Evolutionary conservation across 2,797 vertebrate species (phyloP), one percentile per base, ranked within the genome.

Genomic region (Pseudochaenichthys georgianus): DNA sequence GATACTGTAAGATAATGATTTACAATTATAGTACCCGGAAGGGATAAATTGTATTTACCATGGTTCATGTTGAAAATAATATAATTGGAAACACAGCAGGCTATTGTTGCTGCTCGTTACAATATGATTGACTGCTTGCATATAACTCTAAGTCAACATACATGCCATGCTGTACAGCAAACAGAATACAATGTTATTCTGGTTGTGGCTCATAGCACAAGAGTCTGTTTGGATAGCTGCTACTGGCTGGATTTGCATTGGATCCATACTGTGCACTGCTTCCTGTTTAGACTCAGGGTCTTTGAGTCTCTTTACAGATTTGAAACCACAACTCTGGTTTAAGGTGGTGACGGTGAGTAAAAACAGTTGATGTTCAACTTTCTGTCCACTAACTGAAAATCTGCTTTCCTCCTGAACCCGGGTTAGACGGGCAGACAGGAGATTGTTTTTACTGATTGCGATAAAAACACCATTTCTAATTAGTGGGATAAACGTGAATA

Each of bases 51-150:
- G 9, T 43, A 19, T 38, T 53, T 38, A 41, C 17, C 50, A 55
- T 62, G 16, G 42, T 16, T 71, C 3, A 42, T 48, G 55, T 23
- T 67, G 55, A 16, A 12, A 4, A 70, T 46, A 10, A 55, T 21
- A 17, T 31, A 10, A 11, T 53, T 48, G 28, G 23, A 55, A 70
- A 62, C 13, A 66, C 2, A 65, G 70, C 12, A 54, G 42, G 21
- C 41, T 43, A n/a, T 17, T 23, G 61, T 38, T 10, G 15, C 19
- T 42, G 34, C 67, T 38, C 16, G 43, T 59, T 55, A 62, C 31
- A 70, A 34, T 17, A 61, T 54, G 28, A 38, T 23, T 54, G 53
- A 63, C 21, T 28, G 41, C 50, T n/a, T n/a, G 38, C 17, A 46
- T 45, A 43, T 2, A 64, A 67, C 12, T 45, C 12, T n/a, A 38